Base-by-base conservation (phyloP, 1,140 invertebrate genomes). In the Drosophila pandora region DNA sequence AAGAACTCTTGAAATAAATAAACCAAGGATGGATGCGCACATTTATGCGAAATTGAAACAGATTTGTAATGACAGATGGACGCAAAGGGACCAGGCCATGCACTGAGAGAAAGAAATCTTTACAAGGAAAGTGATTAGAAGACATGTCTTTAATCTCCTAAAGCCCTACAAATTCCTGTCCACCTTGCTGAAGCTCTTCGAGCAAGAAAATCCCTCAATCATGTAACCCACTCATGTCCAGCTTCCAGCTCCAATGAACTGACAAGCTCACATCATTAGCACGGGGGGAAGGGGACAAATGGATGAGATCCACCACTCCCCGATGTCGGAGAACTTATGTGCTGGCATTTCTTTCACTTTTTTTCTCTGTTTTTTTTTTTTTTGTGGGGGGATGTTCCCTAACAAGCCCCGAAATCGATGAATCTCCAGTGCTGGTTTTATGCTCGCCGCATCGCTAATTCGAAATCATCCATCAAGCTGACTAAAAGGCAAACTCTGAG, bases 391-490 rank as follows among this genome's bases (percentile, higher is more conserved):
- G 6, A 3, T 43, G 13, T 13, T 43, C 30, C 30, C 41, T 43
- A 47, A 52, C 28, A 55, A 43, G 49, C 23, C 23, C 37, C 28
- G 28, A 79, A 63, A 74, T 74, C 58, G 70, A 74, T 75, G 53
- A 52, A 48, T 77, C 65, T 84, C 49, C 57, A 62, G 63, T 41
- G 57, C 56, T 72, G 67, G 52, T 63, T 73, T 58, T 70, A 57
- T 70, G 67, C 67, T 69, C 60, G 80, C 58, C 71, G 67, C 80
- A 74, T 71, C 83, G 83, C 83, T 88, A 87, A 87, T 87, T 88
- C 78, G 63, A 61, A 79, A 83, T 82, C 83, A 87, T 87, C 83
- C 81, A 87, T 87, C 83, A 87, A 83, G 57, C 34, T 62, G 70
- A 23, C 67, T 71, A 39, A 59, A 50, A 43, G 72, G 54, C 45